Evolutionary conservation across 2,888 invertebrate species (phyloP).

Genomic region (Trichacis sp.): DNA sequence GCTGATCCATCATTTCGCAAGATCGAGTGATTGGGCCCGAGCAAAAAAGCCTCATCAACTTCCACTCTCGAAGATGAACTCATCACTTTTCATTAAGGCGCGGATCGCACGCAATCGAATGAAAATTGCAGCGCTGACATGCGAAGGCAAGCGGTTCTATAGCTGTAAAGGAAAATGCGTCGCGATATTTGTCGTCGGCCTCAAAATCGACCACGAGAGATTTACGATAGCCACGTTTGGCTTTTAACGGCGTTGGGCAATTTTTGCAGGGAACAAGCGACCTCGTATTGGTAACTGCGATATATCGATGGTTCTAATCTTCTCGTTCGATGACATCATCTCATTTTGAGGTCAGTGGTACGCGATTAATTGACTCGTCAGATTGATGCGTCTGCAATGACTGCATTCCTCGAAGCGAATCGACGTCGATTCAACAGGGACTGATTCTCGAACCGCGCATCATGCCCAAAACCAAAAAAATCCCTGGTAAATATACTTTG

Average conservation of each 20-base stretch:
- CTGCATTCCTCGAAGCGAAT: slow-evolving; percentile 33
- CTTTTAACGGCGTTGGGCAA: neutral
- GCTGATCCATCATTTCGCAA: neutral
- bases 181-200: neutral
- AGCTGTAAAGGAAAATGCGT: neutral
- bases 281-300: slow-evolving; percentile 32
- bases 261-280: slow-evolving; percentile 5
- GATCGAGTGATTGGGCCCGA: neutral
- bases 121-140: neutral
- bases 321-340: slow-evolving; percentile 51
- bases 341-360: slow-evolving; percentile 57
- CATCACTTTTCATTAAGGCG: neutral
- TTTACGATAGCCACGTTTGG: neutral
- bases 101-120: slow-evolving; percentile 1
- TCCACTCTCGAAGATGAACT: neutral
- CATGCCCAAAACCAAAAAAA: too few species aligned
- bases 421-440: slow-evolving; percentile 15
- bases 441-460: too few species aligned
- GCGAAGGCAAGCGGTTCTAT: neutral
- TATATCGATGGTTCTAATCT: slow-evolving; percentile 36
- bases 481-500: too few species aligned
- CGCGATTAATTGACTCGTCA: slow-evolving; percentile 60
- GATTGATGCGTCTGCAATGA: slow-evolving; percentile 15
- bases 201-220: neutral
- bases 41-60: neutral